Evolutionary conservation across 2,113 vertebrate genomes (phyloP).

Genomic region (Oncorhynchus masou): DNA sequence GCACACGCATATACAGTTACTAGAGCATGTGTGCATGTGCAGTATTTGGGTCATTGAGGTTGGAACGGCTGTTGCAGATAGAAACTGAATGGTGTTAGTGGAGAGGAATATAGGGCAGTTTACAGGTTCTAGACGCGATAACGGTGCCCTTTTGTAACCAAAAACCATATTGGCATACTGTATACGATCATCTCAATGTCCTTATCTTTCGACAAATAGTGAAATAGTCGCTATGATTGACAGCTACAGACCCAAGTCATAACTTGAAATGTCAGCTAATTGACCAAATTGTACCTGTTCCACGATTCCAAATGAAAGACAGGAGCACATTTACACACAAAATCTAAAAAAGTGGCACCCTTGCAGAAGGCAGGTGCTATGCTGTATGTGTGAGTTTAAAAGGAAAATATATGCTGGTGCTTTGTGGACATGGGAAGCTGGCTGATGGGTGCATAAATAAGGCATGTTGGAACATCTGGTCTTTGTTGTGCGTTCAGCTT

Average conservation of each 20-base stretch:
- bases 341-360: conserved; percentile 64
- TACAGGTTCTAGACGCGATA: background rate
- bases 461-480: conserved; percentile 99
- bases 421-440: conserved; percentile 97
- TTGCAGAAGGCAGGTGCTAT: conserved; percentile 33
- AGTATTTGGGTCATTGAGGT: conserved; percentile 22
- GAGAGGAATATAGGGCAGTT: background rate
- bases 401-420: conserved; percentile 79
- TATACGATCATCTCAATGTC: conserved; percentile 7
- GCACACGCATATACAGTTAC: background rate
- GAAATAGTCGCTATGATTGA: background rate
- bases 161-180: background rate
- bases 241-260: conserved; percentile 3
- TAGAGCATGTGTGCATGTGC: background rate
- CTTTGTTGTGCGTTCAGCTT: conserved; percentile 99
- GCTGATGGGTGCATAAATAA: conserved; percentile 99
- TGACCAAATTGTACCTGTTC: too few species aligned
- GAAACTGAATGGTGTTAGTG: conserved; percentile 7
- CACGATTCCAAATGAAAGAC: conserved; percentile 66
- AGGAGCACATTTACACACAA: background rate
- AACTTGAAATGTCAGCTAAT: conserved; percentile 71
- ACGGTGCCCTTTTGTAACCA: background rate
- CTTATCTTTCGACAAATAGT: background rate
- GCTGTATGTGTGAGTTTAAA: conserved; percentile 60
- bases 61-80: conserved; percentile 1